Conservation (phyloP, 2,888 invertebrate genomes). For the Calliopum simillimum region DNA sequence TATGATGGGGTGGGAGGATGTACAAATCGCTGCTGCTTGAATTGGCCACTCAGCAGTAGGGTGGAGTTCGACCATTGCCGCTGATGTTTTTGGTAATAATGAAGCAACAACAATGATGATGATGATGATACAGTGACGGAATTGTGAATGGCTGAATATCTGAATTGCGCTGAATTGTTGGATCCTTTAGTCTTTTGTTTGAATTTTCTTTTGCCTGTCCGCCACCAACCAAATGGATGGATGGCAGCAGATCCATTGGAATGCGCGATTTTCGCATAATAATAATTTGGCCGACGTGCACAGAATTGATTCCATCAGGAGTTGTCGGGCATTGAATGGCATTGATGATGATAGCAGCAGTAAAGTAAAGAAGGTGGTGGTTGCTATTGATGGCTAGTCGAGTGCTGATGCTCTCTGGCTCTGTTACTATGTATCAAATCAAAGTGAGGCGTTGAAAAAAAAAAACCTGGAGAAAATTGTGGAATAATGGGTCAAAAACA, state of each 20-base stretch:
- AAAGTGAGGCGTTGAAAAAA: background rate
- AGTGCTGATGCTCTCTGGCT: background rate
- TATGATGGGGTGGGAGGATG: conserved; percentile 32
- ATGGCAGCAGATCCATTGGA: conserved; percentile 4
- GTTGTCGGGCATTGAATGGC: conserved; percentile 37
- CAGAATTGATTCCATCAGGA: conserved; percentile 52
- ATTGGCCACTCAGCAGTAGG: background rate
- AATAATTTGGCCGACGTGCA: conserved; percentile 63
- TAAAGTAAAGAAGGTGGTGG: background rate
- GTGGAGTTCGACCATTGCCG: background rate
- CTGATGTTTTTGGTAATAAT: background rate
- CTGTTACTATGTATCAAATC: background rate
- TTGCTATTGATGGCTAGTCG: background rate
- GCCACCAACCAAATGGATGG: background rate
- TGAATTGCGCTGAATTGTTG: conserved; percentile 40
- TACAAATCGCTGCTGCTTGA: conserved; percentile 1
- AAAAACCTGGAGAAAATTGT: background rate
- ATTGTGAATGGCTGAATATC: background rate
- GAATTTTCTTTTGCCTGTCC: conserved; percentile 8
- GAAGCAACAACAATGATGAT: background rate
- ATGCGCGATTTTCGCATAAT: conserved; percentile 58
- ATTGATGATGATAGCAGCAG: conserved; percentile 3
- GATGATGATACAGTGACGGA: conserved; percentile 12
- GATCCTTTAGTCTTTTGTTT: conserved; percentile 51
- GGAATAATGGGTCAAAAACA: background rate